Evolutionary conservation across 2,797 vertebrate genomes (phyloP).

Genomic region (Tokudaia tokunoshimensis): DNA sequence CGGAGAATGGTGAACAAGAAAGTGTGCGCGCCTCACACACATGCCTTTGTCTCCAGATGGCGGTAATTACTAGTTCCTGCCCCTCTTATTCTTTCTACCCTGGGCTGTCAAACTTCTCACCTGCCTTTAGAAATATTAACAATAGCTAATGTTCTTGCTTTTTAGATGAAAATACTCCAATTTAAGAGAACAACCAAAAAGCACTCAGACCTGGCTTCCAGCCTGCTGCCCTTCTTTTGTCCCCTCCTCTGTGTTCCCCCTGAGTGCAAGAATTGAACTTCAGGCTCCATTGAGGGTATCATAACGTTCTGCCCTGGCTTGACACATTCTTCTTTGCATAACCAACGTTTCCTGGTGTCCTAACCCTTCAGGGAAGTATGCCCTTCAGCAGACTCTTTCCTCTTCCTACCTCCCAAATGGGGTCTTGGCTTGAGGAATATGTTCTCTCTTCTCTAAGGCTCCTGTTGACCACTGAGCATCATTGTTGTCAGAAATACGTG

Average conservation of each 20-base stretch:
- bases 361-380: background rate
- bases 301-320: background rate
- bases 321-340: background rate
- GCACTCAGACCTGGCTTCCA: constrained; percentile 13
- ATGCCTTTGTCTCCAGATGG: constrained; percentile 62
- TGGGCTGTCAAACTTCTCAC: constrained; percentile 72
- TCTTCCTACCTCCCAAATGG: background rate
- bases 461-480: background rate
- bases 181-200: constrained; percentile 60
- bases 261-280: constrained; percentile 29
- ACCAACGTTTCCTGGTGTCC: background rate
- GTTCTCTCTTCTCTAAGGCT: background rate
- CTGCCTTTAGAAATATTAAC: constrained; percentile 72
- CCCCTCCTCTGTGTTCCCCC: background rate
- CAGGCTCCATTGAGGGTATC: background rate
- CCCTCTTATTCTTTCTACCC: constrained; percentile 64
- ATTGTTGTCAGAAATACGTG: background rate
- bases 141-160: constrained; percentile 68
- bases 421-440: background rate
- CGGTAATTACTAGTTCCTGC: constrained; percentile 73
- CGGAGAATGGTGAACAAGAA: background rate
- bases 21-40: background rate
- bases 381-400: background rate
- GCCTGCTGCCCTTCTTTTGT: background rate
- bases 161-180: constrained; percentile 62